Percentiles rank a stretch among this genome's conserved stretches.
phyloP scores from a whole-genome alignment of 2,888 invertebrate species.

The Tetragnatha montana region DNA sequence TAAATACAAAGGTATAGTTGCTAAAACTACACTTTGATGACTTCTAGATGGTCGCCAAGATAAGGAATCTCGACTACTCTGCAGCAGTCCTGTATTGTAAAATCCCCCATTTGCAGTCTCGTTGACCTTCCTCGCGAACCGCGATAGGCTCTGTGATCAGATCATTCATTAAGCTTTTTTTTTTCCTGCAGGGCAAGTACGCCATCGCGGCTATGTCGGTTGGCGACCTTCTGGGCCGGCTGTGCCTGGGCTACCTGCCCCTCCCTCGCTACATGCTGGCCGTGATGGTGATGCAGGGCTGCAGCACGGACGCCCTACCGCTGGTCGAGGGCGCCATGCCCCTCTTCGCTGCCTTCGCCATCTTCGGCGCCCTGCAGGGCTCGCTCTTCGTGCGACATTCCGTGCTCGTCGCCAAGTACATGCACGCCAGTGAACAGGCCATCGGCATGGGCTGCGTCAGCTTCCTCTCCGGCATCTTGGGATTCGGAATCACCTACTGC shows the following conservation, averaged over 20 bases:
- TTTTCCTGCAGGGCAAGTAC: constrained; percentile 36
- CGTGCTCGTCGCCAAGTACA: constrained; percentile 55
- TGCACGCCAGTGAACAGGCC: constrained; percentile 51
- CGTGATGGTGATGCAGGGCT: constrained; percentile 53
- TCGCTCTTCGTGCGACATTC: constrained; percentile 61
- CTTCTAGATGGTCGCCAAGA: too few species aligned
- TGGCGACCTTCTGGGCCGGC: constrained; percentile 71
- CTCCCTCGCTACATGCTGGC: constrained; percentile 38
- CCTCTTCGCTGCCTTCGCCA: not conserved
- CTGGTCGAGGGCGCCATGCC: constrained; percentile 11
- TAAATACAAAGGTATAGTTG: too few species aligned
- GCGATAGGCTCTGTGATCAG: too few species aligned
- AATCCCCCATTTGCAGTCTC: too few species aligned
- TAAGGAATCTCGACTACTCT: too few species aligned
- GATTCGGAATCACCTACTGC: constrained; percentile 52
- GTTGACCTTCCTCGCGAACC: too few species aligned
- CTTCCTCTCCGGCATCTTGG: constrained; percentile 60
- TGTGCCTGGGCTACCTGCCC: constrained; percentile 60
- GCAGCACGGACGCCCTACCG: constrained; percentile 42
- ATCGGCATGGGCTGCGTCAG: constrained; percentile 63
- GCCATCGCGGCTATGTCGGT: constrained; percentile 68
- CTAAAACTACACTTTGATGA: too few species aligned
- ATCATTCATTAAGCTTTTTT: too few species aligned
- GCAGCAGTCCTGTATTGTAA: too few species aligned
- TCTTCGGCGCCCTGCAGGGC: constrained; percentile 56